Evolutionary conservation across 2,888 invertebrate species (phyloP), one percentile per base, ranked within the genome.

Genomic region (Rhamnusium bicolor): DNA sequence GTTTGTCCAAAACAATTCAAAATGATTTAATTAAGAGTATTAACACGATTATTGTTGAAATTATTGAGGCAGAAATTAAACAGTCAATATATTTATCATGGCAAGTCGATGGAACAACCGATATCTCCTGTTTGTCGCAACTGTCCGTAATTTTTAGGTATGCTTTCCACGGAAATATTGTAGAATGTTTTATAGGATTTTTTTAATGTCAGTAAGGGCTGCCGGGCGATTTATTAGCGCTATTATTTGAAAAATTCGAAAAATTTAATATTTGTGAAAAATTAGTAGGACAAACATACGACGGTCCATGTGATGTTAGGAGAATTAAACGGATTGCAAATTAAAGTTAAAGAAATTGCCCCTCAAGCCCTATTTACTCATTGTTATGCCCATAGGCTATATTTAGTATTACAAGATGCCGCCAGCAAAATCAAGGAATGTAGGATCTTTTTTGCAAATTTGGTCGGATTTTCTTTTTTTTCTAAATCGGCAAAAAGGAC

Each of bases 281-380:
- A 80, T 78, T 84, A 69, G 71, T 84, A 7, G 81, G 78, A 21
- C 84, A 85, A 76, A 83, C 81, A n/a, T 83, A 83, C 71, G 82
- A 84, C 65, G 83, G 84, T 1, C 82, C 81, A 6, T n/a, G 82
- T 83, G 6, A 78, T 83, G 77, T 67, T 81, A 16, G 80, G 81
- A 49, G 67, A 82, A 56, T 67, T 82, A 40, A 80, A 81, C 63
- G 84, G 83, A 19, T 77, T 85, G 27, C 85, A 85, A 78, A 6
- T 77, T 4, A 2, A 80, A 73, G 73, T 84, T 46, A 79, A 77
- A 78, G 61, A 71, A 58, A 49, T 72, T 12, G 78, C 75, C 63
- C 79, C 75, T 10, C 66, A 74, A 40, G 82, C 82, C 27, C 29
- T 73, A 53, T 83, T 79, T 62, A 80, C 78, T 1, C 82, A 82